These are phyloP conservation scores for Dromius quadrimaculatus DNA, from an alignment of 2,888 invertebrate species.

Conservation along the genomic window DNA sequence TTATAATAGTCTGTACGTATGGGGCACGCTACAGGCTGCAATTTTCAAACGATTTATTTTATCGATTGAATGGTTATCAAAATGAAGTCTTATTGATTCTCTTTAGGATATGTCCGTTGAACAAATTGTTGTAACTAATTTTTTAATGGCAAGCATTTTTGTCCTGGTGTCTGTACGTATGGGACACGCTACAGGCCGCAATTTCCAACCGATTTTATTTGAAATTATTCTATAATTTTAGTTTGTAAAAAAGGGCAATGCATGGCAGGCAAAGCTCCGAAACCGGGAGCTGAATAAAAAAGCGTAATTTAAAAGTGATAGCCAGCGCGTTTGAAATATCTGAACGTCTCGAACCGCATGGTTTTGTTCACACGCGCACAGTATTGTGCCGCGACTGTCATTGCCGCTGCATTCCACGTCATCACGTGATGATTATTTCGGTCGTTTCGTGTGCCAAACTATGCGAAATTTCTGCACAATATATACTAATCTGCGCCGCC, in stretches of 20 bases:
- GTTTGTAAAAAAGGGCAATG: conserved; percentile 26
- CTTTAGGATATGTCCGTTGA: too few species aligned
- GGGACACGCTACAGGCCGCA: too few species aligned
- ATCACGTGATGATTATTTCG: conserved; percentile 38
- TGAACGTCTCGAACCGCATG: conserved; percentile 32
- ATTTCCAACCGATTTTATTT: too few species aligned
- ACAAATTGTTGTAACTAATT: too few species aligned
- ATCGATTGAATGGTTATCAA: too few species aligned
- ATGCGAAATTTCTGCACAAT: conserved; percentile 31
- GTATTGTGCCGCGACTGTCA: conserved; percentile 33
- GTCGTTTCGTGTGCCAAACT: conserved; percentile 40
- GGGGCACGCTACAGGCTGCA: too few species aligned
- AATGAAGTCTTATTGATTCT: too few species aligned
- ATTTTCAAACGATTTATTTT: too few species aligned
- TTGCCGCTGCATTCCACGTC: conserved; percentile 39
- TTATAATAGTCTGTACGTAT: too few species aligned
- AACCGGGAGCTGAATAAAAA: conserved; percentile 56
- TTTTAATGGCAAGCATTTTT: too few species aligned
- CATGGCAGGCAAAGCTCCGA: background rate
- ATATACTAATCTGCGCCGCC: conserved; percentile 43
- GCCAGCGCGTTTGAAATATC: conserved; percentile 58
- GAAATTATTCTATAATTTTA: too few species aligned
- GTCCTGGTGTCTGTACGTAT: too few species aligned
- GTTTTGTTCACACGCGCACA: conserved; percentile 38
- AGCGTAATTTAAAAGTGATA: conserved; percentile 60